phyloP scores from a whole-genome alignment of 2,888 invertebrate genomes.

The Phyllotreta cruciferae region DNA sequence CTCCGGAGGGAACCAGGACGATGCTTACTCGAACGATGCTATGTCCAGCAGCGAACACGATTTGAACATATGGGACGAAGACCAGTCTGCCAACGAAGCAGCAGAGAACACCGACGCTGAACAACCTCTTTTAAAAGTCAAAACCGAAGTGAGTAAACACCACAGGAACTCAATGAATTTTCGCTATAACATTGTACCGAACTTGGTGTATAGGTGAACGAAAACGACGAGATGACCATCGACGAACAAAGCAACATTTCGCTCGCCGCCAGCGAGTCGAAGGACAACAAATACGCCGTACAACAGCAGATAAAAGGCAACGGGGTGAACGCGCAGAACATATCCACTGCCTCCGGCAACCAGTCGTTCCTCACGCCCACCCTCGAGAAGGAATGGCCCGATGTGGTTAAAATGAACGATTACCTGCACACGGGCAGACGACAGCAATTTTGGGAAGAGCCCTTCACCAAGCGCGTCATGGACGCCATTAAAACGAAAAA shows the following conservation, averaged over 20 bases:
- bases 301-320: constrained; percentile 49
- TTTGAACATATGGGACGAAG: constrained; percentile 58
- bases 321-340: constrained; percentile 39
- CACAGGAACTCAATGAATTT: too few species aligned
- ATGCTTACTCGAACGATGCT: constrained; percentile 58
- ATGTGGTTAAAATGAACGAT: constrained; percentile 87
- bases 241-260: constrained; percentile 51
- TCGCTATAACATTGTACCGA: not conserved
- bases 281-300: constrained; percentile 30
- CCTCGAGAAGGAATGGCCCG: constrained; percentile 62
- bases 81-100: constrained; percentile 53
- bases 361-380: constrained; percentile 56
- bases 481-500: constrained; percentile 90
- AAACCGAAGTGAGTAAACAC: constrained; percentile 49
- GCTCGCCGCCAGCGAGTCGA: constrained; percentile 42
- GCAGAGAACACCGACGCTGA: constrained; percentile 51
- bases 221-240: constrained; percentile 48
- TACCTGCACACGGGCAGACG: constrained; percentile 84
- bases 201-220: constrained; percentile 37
- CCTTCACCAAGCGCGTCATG: constrained; percentile 86
- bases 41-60: constrained; percentile 59
- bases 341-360: constrained; percentile 48
- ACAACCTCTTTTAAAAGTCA: constrained; percentile 52
- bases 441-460: constrained; percentile 93
- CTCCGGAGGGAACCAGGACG: constrained; percentile 55